These are phyloP conservation scores for Epirrhoe tristata DNA, from an alignment of 2,888 invertebrate genomes.

Conservation along the genomic window DNA sequence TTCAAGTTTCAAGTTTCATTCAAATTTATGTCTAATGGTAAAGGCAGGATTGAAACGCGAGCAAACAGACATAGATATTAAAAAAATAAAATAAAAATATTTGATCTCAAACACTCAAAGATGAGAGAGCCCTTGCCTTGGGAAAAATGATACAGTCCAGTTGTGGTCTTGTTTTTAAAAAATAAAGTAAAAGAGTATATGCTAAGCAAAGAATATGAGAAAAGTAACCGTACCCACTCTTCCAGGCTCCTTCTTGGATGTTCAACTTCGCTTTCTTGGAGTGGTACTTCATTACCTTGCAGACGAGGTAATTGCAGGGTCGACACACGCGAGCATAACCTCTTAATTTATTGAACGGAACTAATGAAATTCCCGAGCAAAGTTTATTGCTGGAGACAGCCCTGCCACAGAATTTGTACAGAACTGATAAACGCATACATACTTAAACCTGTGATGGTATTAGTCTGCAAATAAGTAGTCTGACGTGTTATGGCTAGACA, in stretches of 20 bases:
- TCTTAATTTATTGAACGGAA: constrained; percentile 85
- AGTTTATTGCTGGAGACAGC: constrained; percentile 82
- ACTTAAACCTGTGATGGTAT: neutral
- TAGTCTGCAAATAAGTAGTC: neutral
- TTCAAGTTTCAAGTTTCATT: too few species aligned
- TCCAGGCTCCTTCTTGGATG: constrained; percentile 16
- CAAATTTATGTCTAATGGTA: too few species aligned
- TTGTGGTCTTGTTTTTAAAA: too few species aligned
- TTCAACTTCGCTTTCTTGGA: constrained; percentile 47
- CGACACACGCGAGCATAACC: constrained; percentile 85
- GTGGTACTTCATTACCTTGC: constrained; percentile 79
- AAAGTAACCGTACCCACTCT: constrained; percentile 28
- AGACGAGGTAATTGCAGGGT: constrained; percentile 83
- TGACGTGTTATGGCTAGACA: neutral
- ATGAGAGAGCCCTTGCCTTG: too few species aligned
- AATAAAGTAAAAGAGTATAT: too few species aligned
- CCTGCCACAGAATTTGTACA: constrained; percentile 46
- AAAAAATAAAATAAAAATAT: too few species aligned
- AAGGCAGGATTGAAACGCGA: too few species aligned
- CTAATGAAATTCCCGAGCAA: constrained; percentile 84
- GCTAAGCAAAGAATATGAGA: constrained; percentile 2
- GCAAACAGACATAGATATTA: too few species aligned
- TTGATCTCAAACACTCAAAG: too few species aligned
- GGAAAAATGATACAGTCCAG: too few species aligned
- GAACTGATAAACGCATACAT: constrained; percentile 1